phyloP scores from a whole-genome alignment of 2,888 invertebrate species.

The Cryptosula pallasiana region DNA sequence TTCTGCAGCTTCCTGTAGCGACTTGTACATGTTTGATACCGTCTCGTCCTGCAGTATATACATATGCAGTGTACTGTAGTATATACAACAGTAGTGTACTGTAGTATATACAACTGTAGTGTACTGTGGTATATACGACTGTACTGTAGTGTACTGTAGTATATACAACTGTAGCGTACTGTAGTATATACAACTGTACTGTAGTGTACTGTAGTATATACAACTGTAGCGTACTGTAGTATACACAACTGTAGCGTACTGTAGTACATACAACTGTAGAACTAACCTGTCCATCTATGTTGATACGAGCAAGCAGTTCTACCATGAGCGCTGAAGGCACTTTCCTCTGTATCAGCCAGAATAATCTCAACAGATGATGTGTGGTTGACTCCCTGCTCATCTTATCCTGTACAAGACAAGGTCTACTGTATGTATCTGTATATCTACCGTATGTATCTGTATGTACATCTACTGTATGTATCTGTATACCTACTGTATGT shows the following conservation, averaged over 20 bases:
- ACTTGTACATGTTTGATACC: constrained; percentile 16
- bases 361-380: constrained; percentile 78
- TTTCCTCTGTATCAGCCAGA: constrained; percentile 85
- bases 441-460: too few relatives aligned
- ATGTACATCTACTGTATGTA: too few relatives aligned
- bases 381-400: constrained; percentile 84
- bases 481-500: too few relatives aligned
- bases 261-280: background rate
- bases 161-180: background rate
- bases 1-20: constrained; percentile 5
- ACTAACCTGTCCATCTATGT: background rate
- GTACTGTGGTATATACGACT: background rate
- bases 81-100: too few relatives aligned
- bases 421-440: too few relatives aligned
- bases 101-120: too few relatives aligned
- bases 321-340: constrained; percentile 70
- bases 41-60: background rate
- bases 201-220: too few relatives aligned
- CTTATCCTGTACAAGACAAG: constrained; percentile 62
- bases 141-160: constrained; percentile 10
- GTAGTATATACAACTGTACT: too few relatives aligned
- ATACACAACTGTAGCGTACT: too few relatives aligned
- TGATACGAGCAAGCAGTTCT: constrained; percentile 61
- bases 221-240: too few relatives aligned
- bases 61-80: too few relatives aligned